Percentiles rank a stretch among this genome's conserved stretches.
Conservation (phyloP, 2,113 vertebrate genomes). For the Poecilia latipinna region DNA sequence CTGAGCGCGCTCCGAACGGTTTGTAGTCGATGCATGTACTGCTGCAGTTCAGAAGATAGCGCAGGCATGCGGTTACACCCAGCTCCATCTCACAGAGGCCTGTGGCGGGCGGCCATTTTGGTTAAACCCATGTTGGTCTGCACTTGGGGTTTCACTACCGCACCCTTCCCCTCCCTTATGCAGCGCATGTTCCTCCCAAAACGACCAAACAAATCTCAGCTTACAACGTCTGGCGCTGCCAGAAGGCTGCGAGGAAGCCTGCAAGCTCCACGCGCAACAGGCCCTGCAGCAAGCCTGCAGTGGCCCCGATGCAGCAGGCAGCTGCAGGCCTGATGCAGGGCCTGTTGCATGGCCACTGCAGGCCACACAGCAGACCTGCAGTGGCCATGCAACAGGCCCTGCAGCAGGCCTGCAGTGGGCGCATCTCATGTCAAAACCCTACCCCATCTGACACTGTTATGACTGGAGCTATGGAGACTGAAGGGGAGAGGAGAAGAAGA, state of each 20-base stretch:
- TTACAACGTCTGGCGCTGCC: slow-evolving; percentile 8
- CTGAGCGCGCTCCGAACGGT: slow-evolving; percentile 2
- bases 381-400: too few relatives aligned
- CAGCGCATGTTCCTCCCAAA: slow-evolving; percentile 40
- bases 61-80: slow-evolving; percentile 63
- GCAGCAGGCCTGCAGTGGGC: background rate
- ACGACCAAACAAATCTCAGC: slow-evolving; percentile 43
- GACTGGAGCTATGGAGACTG: slow-evolving; percentile 14
- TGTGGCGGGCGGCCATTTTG: slow-evolving; percentile 71
- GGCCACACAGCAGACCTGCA: too few relatives aligned
- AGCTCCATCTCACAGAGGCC: slow-evolving; percentile 54
- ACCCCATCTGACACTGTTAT: slow-evolving; percentile 22
- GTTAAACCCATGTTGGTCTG: slow-evolving; percentile 71
- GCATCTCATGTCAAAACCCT: slow-evolving; percentile 18
- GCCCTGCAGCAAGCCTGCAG: too few relatives aligned
- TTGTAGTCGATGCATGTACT: slow-evolving; percentile 17
- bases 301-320: too few relatives aligned
- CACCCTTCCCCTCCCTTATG: slow-evolving; percentile 45
- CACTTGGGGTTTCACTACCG: slow-evolving; percentile 60
- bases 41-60: slow-evolving; percentile 44
- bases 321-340: too few relatives aligned
- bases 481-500: background rate
- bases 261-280: too few relatives aligned
- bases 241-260: background rate
- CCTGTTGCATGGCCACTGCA: too few relatives aligned